Conservation (phyloP, 2,888 invertebrate species). For the Andrena praecox region DNA sequence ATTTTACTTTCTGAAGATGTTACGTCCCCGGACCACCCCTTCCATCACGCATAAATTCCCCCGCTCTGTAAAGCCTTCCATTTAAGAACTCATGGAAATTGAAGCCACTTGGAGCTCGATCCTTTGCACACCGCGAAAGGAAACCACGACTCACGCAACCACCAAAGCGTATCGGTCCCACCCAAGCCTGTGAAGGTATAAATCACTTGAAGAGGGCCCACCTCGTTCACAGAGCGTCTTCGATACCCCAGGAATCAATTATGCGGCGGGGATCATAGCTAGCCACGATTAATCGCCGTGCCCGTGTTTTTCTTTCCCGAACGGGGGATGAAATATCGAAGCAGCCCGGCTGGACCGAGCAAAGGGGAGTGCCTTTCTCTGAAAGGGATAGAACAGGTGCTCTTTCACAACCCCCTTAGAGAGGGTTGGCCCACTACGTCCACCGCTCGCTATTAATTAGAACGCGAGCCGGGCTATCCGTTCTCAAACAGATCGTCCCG, state of each 20-base stretch:
- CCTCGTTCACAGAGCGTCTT: neutral
- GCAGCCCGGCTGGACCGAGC: neutral
- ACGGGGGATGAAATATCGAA: conserved; percentile 54
- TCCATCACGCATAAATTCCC: no score
- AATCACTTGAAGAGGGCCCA: neutral
- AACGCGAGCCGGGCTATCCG: conserved; percentile 60
- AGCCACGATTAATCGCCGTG: conserved; percentile 50
- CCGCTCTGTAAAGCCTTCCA: no score
- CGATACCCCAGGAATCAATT: conserved; percentile 50
- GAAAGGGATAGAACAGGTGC: conserved; percentile 40
- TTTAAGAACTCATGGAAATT: no score
- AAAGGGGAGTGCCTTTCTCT: neutral
- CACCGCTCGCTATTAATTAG: conserved; percentile 69
- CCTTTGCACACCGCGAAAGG: neutral
- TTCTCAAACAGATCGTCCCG: conserved; percentile 62
- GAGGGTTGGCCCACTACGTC: conserved; percentile 53
- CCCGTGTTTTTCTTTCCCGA: conserved; percentile 40
- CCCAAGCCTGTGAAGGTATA: neutral
- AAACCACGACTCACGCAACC: conserved; percentile 3
- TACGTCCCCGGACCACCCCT: no score
- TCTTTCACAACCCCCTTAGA: conserved; percentile 43
- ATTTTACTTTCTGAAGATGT: no score
- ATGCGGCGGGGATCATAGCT: conserved; percentile 33
- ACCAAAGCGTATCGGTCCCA: conserved; percentile 5
- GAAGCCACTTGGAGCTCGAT: no score